A percentile compares a stretch with the other conserved stretches of the same genome.
Conservation (phyloP, 2,797 vertebrate genomes). For the Neostethus bicornis region DNA sequence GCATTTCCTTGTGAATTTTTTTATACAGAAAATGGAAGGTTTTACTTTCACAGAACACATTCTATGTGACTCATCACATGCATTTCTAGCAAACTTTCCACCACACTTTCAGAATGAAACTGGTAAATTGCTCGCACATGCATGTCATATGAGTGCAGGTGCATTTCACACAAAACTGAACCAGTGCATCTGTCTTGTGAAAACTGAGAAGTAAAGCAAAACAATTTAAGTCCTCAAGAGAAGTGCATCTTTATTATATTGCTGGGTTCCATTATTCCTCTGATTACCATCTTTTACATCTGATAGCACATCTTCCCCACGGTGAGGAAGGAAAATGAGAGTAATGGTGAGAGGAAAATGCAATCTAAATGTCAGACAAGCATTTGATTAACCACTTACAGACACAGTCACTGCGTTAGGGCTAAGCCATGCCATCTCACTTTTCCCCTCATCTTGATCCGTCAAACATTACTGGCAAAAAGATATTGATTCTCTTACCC, state of each 20-base stretch:
- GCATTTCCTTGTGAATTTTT: conserved; percentile 12
- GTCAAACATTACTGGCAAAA: conserved; percentile 83
- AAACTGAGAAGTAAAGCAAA: conserved; percentile 46
- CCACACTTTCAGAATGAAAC: conserved; percentile 13
- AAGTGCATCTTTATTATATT: conserved; percentile 52
- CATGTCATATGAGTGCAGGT: conserved; percentile 9
- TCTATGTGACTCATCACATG: conserved; percentile 38
- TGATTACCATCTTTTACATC: conserved; percentile 57
- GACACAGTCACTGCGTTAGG: conserved; percentile 49
- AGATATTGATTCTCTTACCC: conserved; percentile 75
- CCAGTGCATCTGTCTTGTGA: conserved; percentile 40
- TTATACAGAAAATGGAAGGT: conserved; percentile 16
- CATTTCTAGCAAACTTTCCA: conserved; percentile 17
- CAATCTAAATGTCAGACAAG: conserved; percentile 72
- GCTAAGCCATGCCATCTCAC: conserved; percentile 57
- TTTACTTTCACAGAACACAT: too few species aligned
- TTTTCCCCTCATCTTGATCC: conserved; percentile 82
- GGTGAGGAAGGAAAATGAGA: conserved; percentile 50
- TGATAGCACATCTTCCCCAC: conserved; percentile 53
- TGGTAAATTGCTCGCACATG: conserved; percentile 6
- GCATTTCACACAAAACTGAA: conserved; percentile 21
- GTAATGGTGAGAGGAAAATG: conserved; percentile 71
- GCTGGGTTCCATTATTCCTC: conserved; percentile 47
- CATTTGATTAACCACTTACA: conserved; percentile 73
- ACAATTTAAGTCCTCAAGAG: conserved; percentile 35